These are phyloP conservation scores for Temnothorax ravouxi DNA, from an alignment of 2,888 invertebrate genomes.

Conservation along the genomic window DNA sequence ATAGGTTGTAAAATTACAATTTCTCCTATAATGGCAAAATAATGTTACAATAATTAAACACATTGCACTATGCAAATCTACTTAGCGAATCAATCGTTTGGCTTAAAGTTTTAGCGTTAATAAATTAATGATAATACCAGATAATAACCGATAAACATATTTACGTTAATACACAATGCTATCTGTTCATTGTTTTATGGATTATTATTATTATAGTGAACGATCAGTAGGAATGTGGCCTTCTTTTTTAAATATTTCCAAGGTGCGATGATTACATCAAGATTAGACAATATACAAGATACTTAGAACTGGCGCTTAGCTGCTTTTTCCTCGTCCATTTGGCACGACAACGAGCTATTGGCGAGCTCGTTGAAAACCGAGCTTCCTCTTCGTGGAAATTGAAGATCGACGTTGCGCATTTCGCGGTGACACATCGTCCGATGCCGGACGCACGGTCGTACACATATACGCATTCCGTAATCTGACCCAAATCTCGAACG, in stretches of 20 bases:
- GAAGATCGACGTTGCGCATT: constrained; percentile 45
- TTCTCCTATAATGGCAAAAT: neutral
- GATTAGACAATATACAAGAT: constrained; percentile 13
- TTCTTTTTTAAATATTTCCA: neutral
- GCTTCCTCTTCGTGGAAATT: constrained; percentile 51
- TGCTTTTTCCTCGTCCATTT: constrained; percentile 5
- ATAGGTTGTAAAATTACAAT: neutral
- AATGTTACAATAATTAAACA: neutral
- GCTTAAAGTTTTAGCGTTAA: constrained; percentile 1
- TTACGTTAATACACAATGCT: neutral
- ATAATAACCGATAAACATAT: neutral
- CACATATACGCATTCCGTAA: constrained; percentile 68
- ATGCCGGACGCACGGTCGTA: constrained; percentile 39
- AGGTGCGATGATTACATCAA: neutral
- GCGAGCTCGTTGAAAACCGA: constrained; percentile 17
- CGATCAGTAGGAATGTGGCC: neutral
- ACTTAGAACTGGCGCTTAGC: constrained; percentile 19
- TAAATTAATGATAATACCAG: constrained; percentile 9
- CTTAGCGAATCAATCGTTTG: neutral
- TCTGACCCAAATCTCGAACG: constrained; percentile 82
- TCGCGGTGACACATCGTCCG: constrained; percentile 63
- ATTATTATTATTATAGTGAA: neutral
- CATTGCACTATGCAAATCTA: neutral
- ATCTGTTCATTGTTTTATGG: neutral
- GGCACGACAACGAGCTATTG: constrained; percentile 15